Evolutionary conservation across 1,140 invertebrate genomes (phyloP), one percentile per base, ranked within the genome.

Genomic region (Elysia chlorotica): DNA sequence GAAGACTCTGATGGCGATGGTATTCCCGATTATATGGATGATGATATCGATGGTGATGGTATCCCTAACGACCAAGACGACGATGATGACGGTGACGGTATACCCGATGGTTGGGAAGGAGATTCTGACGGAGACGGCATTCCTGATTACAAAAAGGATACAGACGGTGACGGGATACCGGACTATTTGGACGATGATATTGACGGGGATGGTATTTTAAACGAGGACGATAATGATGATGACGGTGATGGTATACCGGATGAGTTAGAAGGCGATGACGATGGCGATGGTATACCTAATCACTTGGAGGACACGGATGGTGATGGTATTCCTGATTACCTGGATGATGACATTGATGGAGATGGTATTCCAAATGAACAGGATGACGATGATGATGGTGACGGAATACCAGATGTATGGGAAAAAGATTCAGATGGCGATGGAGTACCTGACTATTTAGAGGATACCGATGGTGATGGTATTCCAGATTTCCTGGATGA

Each of bases 41-140:
- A 81, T 59, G 82, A 84, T 67, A 75, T 73, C 61, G 83, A 86
- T 73, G 75, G 72, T 21, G 81, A 83, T 69, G 83, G 83, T 14
- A 81, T 83, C 66, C 80, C 78, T 48, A 77, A 81, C 69, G 48
- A 78, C 23, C 23, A 65, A 62, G 77, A 84, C 10, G 48, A 78
- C 21, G 83, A 82, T 68, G 73, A 57, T 10, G 83, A 83, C 77
- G 78, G 78, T 25, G 81, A 83, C 59, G 81, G 79, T 19, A 77
- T 85, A 38, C 82, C 82, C 0, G 79, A 82, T 62, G 48, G 77
- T 35, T 54, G 79, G 21, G 85, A 84, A 65, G 73, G 80, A 72
- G 81, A 84, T 69, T 75, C 73, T 65, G 82, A 85, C 76, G 75
- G 74, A 36, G 85, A 86, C 74, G 85, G 83, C 21, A 82, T 85